phyloP scores from a whole-genome alignment of 2,113 vertebrate species.

The Heliornis fulica region DNA sequence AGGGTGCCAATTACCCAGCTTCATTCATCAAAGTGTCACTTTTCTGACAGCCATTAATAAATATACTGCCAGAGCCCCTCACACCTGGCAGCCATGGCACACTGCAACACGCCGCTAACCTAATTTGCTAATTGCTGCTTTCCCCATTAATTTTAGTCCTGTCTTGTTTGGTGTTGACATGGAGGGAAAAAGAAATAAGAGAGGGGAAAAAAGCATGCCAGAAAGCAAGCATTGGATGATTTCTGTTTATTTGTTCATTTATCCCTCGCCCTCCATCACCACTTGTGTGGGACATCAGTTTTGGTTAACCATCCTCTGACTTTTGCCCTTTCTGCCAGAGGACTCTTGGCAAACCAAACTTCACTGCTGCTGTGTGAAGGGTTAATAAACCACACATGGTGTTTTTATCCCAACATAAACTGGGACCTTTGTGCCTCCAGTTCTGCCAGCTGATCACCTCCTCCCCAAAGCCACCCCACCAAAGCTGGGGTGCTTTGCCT shows the following conservation, averaged over 20 bases:
- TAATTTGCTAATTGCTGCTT: conserved; percentile 99
- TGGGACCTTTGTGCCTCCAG: not conserved
- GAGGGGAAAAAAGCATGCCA: conserved; percentile 63
- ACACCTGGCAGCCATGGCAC: conserved; percentile 93
- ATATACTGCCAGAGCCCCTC: conserved; percentile 97
- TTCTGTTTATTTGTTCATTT: not conserved
- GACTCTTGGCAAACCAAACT: not conserved
- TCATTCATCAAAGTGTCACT: conserved; percentile 99
- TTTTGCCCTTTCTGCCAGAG: not conserved
- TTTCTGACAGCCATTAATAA: conserved; percentile 99
- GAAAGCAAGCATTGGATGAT: conserved; percentile 58
- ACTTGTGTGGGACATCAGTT: conserved; percentile 12
- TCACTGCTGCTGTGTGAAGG: not conserved
- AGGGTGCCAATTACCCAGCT: conserved; percentile 96
- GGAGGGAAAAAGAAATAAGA: conserved; percentile 73
- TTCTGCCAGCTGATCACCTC: not conserved
- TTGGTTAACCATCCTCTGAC: not conserved
- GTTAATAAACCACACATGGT: not conserved
- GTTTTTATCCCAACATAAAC: not conserved
- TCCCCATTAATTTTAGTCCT: conserved; percentile 94
- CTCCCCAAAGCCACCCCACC: not conserved
- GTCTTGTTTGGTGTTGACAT: conserved; percentile 90
- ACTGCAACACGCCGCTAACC: conserved; percentile 89
- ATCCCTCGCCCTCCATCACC: not conserved
- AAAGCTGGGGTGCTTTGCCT: not conserved